Conservation (phyloP, 2,113 vertebrate species). For the Kryptolebias marmoratus region DNA sequence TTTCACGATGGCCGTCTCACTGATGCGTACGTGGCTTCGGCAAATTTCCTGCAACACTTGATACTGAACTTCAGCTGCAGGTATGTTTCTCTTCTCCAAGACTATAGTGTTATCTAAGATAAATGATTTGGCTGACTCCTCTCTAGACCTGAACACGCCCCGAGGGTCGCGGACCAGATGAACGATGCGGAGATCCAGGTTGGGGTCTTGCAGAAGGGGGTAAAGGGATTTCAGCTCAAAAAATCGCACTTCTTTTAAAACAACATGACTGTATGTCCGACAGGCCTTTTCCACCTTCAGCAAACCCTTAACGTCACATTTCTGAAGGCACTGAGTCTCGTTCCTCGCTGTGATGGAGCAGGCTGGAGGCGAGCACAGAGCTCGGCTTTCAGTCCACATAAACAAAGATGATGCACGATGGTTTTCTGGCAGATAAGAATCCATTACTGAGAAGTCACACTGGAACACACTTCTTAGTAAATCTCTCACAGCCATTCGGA, state of each 20-base stretch:
- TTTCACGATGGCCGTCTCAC: constrained; percentile 84
- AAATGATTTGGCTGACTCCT: constrained; percentile 81
- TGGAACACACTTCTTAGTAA: constrained; percentile 86
- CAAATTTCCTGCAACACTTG: constrained; percentile 91
- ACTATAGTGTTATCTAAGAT: constrained; percentile 84
- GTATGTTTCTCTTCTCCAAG: constrained; percentile 81
- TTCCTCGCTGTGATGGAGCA: constrained; percentile 82
- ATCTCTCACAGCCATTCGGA: constrained; percentile 92
- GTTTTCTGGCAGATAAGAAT: constrained; percentile 87
- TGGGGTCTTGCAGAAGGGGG: constrained; percentile 87
- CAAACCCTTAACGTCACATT: constrained; percentile 80
- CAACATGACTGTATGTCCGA: constrained; percentile 88
- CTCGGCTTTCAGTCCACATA: constrained; percentile 92
- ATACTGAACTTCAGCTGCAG: constrained; percentile 78
- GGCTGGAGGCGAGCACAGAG: constrained; percentile 89
- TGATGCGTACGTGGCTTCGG: constrained; percentile 90
- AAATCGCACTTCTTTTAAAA: constrained; percentile 92
- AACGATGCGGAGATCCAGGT: constrained; percentile 88
- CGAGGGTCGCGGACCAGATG: constrained; percentile 94
- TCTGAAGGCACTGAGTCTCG: constrained; percentile 77
- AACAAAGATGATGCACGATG: constrained; percentile 85
- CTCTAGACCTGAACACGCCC: constrained; percentile 86
- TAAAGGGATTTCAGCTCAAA: constrained; percentile 94
- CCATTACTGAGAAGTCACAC: constrained; percentile 92
- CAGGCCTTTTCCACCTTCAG: constrained; percentile 82